Percentiles rank a stretch among this genome's conserved stretches.
Conservation (phyloP, 2,113 vertebrate species). For the Lanius ludovicianus region DNA sequence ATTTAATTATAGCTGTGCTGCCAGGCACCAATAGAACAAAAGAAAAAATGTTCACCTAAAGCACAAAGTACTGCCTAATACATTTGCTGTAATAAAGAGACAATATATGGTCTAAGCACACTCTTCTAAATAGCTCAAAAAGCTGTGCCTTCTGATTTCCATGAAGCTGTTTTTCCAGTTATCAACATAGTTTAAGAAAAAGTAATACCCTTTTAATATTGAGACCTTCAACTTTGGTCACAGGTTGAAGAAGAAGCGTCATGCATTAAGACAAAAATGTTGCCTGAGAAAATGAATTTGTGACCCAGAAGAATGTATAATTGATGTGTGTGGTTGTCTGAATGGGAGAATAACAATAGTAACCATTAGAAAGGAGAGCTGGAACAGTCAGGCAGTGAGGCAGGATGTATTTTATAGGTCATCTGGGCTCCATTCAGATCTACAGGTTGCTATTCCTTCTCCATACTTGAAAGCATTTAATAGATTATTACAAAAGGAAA, state of each 20-base stretch:
- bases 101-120: not conserved
- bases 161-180: conserved; percentile 12
- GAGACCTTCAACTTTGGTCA: conserved; percentile 27
- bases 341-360: conserved; percentile 74
- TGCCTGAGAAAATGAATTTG: conserved; percentile 57
- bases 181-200: conserved; percentile 9
- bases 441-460: conserved; percentile 80
- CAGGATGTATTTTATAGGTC: conserved; percentile 78
- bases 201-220: not conserved
- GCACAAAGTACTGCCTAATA: not conserved
- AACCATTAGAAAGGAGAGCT: conserved; percentile 76
- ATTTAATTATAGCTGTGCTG: conserved; percentile 51
- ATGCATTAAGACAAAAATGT: conserved; percentile 46
- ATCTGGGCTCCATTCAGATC: conserved; percentile 79
- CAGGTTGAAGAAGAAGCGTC: conserved; percentile 22
- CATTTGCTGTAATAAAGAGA: not conserved
- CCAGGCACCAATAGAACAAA: not conserved
- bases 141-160: not conserved
- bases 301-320: conserved; percentile 69
- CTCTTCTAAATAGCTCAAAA: not conserved
- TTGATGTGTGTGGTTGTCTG: conserved; percentile 68
- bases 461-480: conserved; percentile 82
- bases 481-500: conserved; percentile 79
- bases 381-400: conserved; percentile 71
- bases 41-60: conserved; percentile 15